Evolutionary conservation across 2,113 vertebrate species (phyloP).

Genomic region (Colaptes auratus): DNA sequence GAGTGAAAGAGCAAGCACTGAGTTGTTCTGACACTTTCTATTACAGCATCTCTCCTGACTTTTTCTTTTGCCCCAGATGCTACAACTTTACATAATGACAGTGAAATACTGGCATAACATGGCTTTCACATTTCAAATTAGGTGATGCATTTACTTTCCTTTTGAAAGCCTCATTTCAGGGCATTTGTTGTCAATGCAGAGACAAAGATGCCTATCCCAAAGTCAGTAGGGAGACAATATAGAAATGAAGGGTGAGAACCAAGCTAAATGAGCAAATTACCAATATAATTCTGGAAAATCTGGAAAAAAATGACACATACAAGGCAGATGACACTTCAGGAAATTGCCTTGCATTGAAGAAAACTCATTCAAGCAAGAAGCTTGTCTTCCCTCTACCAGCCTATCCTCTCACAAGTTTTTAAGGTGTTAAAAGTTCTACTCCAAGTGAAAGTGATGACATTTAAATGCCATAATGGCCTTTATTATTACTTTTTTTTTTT

Average conservation of each 20-base stretch:
- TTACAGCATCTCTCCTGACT: background rate
- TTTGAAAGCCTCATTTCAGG: background rate
- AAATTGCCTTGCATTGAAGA: background rate
- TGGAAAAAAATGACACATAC: background rate
- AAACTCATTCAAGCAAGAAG: background rate
- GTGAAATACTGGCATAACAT: background rate
- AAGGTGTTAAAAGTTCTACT: background rate
- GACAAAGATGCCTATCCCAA: background rate
- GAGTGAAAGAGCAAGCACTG: background rate
- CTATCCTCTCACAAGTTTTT: background rate
- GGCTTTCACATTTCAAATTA: background rate
- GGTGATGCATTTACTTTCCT: background rate
- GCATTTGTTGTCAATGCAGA: background rate
- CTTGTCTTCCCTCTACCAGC: background rate
- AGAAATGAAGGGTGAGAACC: background rate
- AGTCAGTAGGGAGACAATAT: background rate
- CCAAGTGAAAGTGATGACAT: background rate
- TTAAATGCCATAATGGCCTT: background rate
- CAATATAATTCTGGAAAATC: background rate
- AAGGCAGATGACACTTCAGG: background rate
- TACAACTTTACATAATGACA: conserved; percentile 13
- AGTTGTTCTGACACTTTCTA: conserved; percentile 23
- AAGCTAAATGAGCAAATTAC: background rate
- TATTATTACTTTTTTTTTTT: too few species aligned
- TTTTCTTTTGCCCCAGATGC: conserved; percentile 8